phyloP scores from a whole-genome alignment of 2,888 invertebrate genomes.

The Tiliacea aurago region DNA sequence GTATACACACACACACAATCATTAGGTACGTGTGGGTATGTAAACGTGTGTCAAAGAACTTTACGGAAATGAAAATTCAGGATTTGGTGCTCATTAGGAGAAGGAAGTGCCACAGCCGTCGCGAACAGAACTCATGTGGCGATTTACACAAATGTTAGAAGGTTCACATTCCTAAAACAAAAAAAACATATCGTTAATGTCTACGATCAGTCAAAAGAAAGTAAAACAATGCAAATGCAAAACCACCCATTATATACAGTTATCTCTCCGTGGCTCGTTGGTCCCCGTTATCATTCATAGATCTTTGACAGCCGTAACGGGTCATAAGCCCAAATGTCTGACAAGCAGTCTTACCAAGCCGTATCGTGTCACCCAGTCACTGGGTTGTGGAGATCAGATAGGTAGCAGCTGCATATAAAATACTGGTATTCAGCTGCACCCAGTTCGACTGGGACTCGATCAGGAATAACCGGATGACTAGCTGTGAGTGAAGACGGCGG shows the following conservation, averaged over 20 bases:
- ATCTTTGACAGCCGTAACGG: background rate
- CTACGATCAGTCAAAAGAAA: background rate
- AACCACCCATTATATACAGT: too few species aligned
- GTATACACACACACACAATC: conserved; percentile 23
- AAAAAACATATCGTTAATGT: too few species aligned
- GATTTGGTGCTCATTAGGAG: conserved; percentile 17
- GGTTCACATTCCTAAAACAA: background rate
- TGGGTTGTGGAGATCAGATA: background rate
- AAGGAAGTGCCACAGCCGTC: background rate
- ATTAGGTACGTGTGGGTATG: background rate
- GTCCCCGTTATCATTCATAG: background rate
- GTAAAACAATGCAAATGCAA: too few species aligned
- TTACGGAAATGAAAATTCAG: conserved; percentile 30
- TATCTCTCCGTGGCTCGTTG: too few species aligned
- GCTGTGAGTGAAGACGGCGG: too few species aligned
- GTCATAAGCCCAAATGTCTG: background rate
- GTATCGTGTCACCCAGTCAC: background rate
- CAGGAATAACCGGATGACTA: background rate
- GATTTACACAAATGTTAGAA: background rate
- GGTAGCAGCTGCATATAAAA: background rate
- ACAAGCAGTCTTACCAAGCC: background rate
- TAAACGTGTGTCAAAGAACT: conserved; percentile 20
- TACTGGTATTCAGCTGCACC: background rate
- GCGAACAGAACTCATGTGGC: background rate
- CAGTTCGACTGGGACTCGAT: background rate